phyloP scores from a whole-genome alignment of 2,113 vertebrate species.

The Pleuronectes platessa region DNA sequence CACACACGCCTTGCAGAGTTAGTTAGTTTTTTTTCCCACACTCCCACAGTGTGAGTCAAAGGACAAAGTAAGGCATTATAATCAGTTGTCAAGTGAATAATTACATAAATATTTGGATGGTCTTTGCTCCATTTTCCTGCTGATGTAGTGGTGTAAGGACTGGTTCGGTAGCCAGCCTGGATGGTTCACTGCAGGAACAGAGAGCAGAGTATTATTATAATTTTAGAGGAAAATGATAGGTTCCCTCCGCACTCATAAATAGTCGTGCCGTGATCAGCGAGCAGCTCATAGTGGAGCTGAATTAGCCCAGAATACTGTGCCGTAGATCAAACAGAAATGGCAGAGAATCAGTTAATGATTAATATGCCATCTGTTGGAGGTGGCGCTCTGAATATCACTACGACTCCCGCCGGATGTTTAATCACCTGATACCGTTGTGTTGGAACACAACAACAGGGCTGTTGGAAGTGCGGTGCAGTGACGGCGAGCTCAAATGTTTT shows the following conservation, averaged over 20 bases:
- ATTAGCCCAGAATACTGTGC: constrained; percentile 59
- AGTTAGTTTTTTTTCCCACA: constrained; percentile 39
- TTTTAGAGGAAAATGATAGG: constrained; percentile 65
- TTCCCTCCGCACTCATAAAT: constrained; percentile 62
- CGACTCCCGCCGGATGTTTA: constrained; percentile 76
- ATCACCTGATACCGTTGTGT: constrained; percentile 80
- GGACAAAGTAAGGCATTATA: constrained; percentile 44
- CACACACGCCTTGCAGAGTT: constrained; percentile 20
- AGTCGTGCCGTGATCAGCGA: constrained; percentile 58
- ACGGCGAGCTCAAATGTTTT: constrained; percentile 67
- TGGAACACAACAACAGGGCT: constrained; percentile 73
- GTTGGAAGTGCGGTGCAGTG: constrained; percentile 55
- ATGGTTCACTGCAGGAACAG: constrained; percentile 57
- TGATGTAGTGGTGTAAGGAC: constrained; percentile 49
- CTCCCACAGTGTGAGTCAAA: constrained; percentile 60
- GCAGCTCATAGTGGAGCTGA: constrained; percentile 47
- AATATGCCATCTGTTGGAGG: constrained; percentile 78
- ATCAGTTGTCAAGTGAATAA: constrained; percentile 60
- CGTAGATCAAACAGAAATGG: constrained; percentile 69
- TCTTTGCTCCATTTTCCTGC: constrained; percentile 59
- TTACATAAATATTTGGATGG: constrained; percentile 59
- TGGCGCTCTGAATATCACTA: constrained; percentile 76
- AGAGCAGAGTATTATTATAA: constrained; percentile 64
- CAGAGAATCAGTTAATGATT: constrained; percentile 81
- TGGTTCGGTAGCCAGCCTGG: constrained; percentile 28